Conservation (phyloP, 2,113 vertebrate species). For the Hiodon tergisus region DNA sequence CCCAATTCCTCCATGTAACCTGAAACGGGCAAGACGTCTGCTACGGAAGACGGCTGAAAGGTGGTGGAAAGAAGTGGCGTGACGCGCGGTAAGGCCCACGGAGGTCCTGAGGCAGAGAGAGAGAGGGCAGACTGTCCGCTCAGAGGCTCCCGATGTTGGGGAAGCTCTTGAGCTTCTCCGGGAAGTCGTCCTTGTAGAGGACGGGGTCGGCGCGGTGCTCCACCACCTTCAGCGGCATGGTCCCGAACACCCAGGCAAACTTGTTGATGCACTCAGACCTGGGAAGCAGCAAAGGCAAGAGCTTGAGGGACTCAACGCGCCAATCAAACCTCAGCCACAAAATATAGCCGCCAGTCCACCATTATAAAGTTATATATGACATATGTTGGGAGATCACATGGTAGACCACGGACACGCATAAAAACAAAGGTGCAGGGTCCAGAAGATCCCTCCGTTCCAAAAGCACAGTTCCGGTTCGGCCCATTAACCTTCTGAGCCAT, state of each 20-base stretch:
- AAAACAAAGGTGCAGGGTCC: too few species aligned
- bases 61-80: conserved; percentile 3
- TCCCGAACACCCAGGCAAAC: conserved; percentile 93
- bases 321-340: too few species aligned
- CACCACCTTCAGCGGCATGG: conserved; percentile 96
- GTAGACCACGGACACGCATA: too few species aligned
- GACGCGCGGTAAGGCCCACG: conserved; percentile 14
- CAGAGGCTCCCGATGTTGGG: conserved; percentile 96
- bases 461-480: too few species aligned
- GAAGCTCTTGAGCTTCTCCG: conserved; percentile 97
- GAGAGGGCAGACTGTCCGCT: conserved; percentile 27
- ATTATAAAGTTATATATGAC: too few species aligned
- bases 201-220: conserved; percentile 94
- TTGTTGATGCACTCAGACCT: conserved; percentile 99
- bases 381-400: too few species aligned
- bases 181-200: conserved; percentile 97
- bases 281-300: conserved; percentile 7
- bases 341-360: too few species aligned
- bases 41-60: not conserved
- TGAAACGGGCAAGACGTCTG: not conserved
- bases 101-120: not conserved
- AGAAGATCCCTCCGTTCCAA: too few species aligned
- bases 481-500: too few species aligned
- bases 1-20: too few species aligned
- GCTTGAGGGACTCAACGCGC: not conserved